These are phyloP conservation scores for Diplazon laetatorius DNA, from an alignment of 2,888 invertebrate species.

Conservation along the genomic window DNA sequence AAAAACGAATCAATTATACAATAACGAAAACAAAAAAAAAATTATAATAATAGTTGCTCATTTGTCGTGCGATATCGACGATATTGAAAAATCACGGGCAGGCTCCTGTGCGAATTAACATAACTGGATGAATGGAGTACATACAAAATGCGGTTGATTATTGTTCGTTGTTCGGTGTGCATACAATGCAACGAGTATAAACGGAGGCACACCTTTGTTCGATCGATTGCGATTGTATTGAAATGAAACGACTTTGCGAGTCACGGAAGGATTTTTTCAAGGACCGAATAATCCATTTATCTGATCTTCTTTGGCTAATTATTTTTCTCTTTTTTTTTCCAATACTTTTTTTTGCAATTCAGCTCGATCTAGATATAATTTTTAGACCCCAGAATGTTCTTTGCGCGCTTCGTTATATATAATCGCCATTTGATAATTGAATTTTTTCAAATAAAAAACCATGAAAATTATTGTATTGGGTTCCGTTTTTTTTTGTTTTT, in stretches of 20 bases:
- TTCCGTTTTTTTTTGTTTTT: no score
- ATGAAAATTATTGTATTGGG: neutral
- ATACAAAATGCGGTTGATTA: neutral
- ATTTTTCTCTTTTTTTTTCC: no score
- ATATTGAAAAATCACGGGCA: neutral
- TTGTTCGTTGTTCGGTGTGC: neutral
- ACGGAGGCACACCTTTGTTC: constrained; percentile 18
- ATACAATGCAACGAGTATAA: constrained; percentile 12
- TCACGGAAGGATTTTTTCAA: constrained; percentile 2
- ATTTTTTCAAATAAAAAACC: neutral
- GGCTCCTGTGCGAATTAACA: constrained; percentile 3
- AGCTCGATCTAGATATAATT: constrained; percentile 6
- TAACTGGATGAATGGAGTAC: constrained; percentile 17
- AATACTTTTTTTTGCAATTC: neutral
- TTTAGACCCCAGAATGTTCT: no score
- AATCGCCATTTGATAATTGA: no score
- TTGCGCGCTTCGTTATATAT: no score
- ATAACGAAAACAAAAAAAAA: no score
- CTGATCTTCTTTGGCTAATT: neutral
- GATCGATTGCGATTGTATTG: constrained; percentile 6
- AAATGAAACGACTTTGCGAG: neutral
- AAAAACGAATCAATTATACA: neutral
- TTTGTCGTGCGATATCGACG: neutral
- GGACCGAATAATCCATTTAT: neutral
- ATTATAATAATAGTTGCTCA: neutral